Conservation (phyloP, 1,140 invertebrate genomes). For the Eupeodes corollae region DNA sequence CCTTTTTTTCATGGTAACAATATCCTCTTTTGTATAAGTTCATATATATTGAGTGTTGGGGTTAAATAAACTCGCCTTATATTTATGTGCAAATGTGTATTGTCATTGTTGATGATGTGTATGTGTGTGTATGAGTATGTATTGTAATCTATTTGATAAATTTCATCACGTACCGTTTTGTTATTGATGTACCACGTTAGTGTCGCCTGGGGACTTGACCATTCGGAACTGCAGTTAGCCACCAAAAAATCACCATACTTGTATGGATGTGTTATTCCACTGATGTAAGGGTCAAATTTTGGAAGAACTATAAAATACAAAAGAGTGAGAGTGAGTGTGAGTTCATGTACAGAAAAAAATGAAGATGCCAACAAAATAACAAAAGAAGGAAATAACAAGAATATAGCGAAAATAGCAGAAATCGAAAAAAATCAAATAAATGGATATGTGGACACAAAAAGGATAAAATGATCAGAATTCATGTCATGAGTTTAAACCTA, state of each 20-base stretch:
- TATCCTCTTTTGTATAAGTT: no score
- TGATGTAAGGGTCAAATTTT: constrained; percentile 35
- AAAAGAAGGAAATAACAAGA: not conserved
- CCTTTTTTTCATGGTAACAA: no score
- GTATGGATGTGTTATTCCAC: constrained; percentile 32
- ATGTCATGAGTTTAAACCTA: no score
- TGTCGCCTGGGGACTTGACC: constrained; percentile 39
- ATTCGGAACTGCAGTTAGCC: constrained; percentile 39
- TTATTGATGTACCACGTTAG: constrained; percentile 43
- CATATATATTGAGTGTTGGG: no score
- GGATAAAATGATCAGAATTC: not conserved
- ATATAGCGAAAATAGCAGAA: not conserved
- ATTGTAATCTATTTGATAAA: not conserved
- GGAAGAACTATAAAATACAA: constrained; percentile 35
- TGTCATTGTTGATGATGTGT: not conserved
- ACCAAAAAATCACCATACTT: constrained; percentile 37
- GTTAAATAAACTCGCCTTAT: no score
- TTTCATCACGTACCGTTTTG: constrained; percentile 24
- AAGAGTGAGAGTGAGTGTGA: not conserved
- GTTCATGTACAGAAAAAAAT: no score
- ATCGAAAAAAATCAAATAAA: not conserved
- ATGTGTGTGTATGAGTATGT: constrained; percentile 1
- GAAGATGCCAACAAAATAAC: no score
- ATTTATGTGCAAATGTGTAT: no score
- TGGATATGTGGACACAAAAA: not conserved